Evolutionary conservation across 2,113 vertebrate genomes (phyloP), one percentile per base, ranked within the genome.

Genomic region (Pipa parva): DNA sequence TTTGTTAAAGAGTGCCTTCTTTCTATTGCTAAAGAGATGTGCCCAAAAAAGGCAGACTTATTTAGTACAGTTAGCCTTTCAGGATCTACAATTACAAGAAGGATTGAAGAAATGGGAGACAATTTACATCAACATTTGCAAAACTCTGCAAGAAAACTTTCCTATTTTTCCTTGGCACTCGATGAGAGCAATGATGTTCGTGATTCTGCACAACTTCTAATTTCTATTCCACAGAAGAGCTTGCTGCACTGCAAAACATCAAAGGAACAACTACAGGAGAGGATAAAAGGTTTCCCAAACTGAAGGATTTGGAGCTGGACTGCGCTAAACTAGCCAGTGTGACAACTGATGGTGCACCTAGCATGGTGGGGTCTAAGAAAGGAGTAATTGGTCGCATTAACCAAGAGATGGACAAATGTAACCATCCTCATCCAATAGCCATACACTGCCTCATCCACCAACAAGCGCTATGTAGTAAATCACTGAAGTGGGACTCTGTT

Each of bases 171-270:
- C 4, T 26, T 52, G 50, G 50, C 63, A 59, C 51, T 54, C 27
- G 46, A 58, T 8, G 63, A 65, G 59, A 65, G 63, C 28, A 65
- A 58, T 65, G 63, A 65, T 65, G 51, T 50, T 65, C 63, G 21
- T 65, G 21, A 63, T 63, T 63, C 60, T 63, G 8, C 60, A 63
- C 33, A 63, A 63, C 60, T 63, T 63, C 10, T 31, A 28, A 63
- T 63, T 63, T 63, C 26, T 24, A 52, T 52, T 52, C 24, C 6
- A 52, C 50, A 52, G 29, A 63, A 49, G 13, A 63, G 3, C 21
- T 49, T 48, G 18, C 12, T 12, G 13, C 7, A 3, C 49, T n/a
- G 29, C 58, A 59, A 29, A 28, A 27, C 27, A 55, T 55, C 25
- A 55, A 55, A 55, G 52, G 52, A 55, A 55, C 52, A 55, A 55